Base-by-base conservation (phyloP, 1,140 invertebrate genomes). In the Dendroctonus valens region DNA sequence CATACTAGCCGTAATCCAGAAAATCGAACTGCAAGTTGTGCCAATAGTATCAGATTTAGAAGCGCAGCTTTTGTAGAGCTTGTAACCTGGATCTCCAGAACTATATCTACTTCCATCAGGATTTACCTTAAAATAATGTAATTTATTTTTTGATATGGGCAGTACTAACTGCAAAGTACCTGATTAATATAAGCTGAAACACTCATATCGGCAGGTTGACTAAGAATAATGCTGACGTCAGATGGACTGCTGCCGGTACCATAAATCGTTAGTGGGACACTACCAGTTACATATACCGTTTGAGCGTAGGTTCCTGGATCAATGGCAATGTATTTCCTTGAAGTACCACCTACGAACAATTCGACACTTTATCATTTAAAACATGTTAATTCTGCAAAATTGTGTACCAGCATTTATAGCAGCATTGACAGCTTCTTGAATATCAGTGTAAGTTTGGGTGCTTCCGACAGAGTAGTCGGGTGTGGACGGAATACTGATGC, bases 351-450 rank as follows among this genome's bases (percentile, higher is more conserved):
- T 38, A 14, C 7, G 9, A 39, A 55, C 3, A n/a, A n/a, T 46
- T 46, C 12, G 12, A 46, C 2, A 2, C 44, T 46, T 9, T 46
- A 46, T 9, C 9, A 46, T 46, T 3, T 46, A 46, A 12, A 46
- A 46, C 3, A 46, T 26, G 26, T 26, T 1, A 26, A 26, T 26
- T 3, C 26, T 2, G 26, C 1, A 3, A 26, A 26, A 3, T 1
- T 26, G 3, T 26, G 40, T 38, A 55, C 53, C 39, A 7, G 39
- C 53, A 44, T 63, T 63, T 8, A 63, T 65, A 39, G 63, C 63
- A 51, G 54, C 63, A 59, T 65, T 65, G 5, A 65, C 63, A 40
- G 63, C 63, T n/a, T n/a, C 48, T 52, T 65, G 55, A 41, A 65
- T 65, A 12, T 55, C 51, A 52, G 11, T 59, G 49, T 65, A 65